Percentiles rank a stretch among this genome's conserved stretches.
Evolutionary conservation across 1,140 invertebrate genomes (phyloP).

Genomic region (Pseudoatta argentina): DNA sequence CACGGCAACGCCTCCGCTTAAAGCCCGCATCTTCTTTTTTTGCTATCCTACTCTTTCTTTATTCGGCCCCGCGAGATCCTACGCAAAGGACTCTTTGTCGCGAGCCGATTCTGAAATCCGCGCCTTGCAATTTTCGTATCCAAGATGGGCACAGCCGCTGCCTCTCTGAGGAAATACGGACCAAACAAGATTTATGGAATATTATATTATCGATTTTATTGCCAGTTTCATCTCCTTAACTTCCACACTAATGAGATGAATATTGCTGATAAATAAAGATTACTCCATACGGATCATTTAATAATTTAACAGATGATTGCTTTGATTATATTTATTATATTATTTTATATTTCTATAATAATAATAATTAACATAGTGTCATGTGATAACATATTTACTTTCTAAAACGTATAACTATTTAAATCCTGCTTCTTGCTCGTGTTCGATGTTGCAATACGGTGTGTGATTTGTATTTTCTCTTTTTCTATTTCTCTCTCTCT

Average conservation of each 20-base stretch:
- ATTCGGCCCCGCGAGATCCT: conserved; percentile 7
- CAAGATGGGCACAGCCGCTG: neutral
- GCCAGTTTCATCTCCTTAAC: neutral
- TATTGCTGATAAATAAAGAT: conserved; percentile 2
- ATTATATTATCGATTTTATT: conserved; percentile 54
- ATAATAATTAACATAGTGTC: neutral
- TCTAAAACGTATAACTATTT: neutral
- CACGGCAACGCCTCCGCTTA: conserved; percentile 79
- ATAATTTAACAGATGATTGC: neutral
- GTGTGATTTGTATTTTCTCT: conserved; percentile 26
- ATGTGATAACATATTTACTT: neutral
- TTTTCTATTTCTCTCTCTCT: neutral
- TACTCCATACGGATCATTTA: neutral
- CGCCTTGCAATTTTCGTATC: conserved; percentile 48
- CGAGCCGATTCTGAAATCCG: conserved; percentile 31
- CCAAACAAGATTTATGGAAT: conserved; percentile 26
- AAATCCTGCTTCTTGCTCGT: neutral
- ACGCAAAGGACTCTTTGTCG: conserved; percentile 53
- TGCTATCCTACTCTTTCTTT: conserved; percentile 51
- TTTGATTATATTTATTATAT: neutral
- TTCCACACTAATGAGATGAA: conserved; percentile 7
- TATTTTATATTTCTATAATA: conserved; percentile 23
- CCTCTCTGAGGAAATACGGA: conserved; percentile 24
- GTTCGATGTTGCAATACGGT: neutral
- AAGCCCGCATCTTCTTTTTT: conserved; percentile 71